Percentiles rank a stretch among this genome's conserved stretches.
phyloP scores from a whole-genome alignment of 1,140 invertebrate genomes.

The Apis cerana region DNA sequence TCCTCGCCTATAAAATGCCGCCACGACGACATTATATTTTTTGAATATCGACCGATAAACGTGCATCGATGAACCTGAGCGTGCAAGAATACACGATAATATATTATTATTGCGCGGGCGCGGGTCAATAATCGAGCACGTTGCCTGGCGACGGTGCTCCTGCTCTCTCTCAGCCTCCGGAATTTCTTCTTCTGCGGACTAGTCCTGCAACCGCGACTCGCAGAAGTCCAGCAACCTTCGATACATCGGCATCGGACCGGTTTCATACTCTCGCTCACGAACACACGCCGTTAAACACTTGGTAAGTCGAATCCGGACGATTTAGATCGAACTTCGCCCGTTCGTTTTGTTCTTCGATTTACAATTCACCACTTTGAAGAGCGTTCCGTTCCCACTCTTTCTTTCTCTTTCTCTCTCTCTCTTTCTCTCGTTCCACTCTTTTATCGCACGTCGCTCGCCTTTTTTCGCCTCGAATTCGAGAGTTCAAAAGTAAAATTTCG shows the following conservation, averaged over 20 bases:
- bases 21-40: background rate
- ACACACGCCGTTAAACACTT: background rate
- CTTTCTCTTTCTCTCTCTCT: background rate
- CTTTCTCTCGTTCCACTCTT: background rate
- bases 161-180: conserved; percentile 57
- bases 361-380: background rate
- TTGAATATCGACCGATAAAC: conserved; percentile 7
- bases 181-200: conserved; percentile 47
- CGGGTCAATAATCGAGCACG: conserved; percentile 77
- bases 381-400: conserved; percentile 2
- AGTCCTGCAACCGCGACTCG: conserved; percentile 50
- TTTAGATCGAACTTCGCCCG: background rate
- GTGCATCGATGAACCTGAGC: conserved; percentile 25
- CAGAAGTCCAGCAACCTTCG: conserved; percentile 55
- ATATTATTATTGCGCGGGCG: conserved; percentile 77
- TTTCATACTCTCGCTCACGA: conserved; percentile 9
- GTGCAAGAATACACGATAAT: conserved; percentile 62
- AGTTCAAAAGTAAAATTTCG: no score
- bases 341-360: no score
- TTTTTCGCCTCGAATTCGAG: no score
- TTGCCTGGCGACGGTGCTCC: conserved; percentile 70
- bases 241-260: conserved; percentile 39
- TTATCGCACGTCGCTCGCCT: background rate
- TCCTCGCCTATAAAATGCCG: no score
- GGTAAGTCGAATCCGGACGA: conserved; percentile 13